Percentiles rank a stretch among this genome's conserved stretches.
phyloP scores from a whole-genome alignment of 2,888 invertebrate genomes.

The Emesis russula region DNA sequence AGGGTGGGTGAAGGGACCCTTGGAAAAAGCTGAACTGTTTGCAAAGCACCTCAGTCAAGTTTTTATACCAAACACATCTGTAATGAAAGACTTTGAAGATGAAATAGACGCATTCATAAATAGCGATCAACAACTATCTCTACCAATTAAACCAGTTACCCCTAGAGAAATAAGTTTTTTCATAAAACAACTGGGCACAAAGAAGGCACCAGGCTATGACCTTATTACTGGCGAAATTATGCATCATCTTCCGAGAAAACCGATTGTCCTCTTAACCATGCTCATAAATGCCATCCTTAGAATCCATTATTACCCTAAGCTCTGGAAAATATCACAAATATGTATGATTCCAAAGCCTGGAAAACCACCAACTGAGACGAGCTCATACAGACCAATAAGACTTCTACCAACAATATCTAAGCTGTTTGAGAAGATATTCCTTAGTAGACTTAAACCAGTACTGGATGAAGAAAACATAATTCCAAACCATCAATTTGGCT shows the following conservation, averaged over 20 bases:
- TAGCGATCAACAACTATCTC: slow-evolving; percentile 14
- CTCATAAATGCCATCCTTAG: slow-evolving; percentile 40
- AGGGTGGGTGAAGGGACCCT: slow-evolving; percentile 6
- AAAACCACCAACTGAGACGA: slow-evolving; percentile 62
- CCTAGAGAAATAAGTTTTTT: slow-evolving; percentile 29
- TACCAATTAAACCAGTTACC: slow-evolving; percentile 9
- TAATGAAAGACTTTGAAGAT: neutral
- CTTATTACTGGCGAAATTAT: slow-evolving; percentile 38
- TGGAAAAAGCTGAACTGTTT: slow-evolving; percentile 28
- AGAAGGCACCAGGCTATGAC: slow-evolving; percentile 55
- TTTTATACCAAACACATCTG: slow-evolving; percentile 2
- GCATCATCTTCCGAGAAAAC: slow-evolving; percentile 26
- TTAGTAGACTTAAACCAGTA: neutral
- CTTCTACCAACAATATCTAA: slow-evolving; percentile 45
- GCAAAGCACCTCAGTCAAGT: slow-evolving; percentile 24
- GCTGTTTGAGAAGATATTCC: slow-evolving; percentile 24
- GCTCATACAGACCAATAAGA: slow-evolving; percentile 81
- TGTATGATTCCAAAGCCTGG: slow-evolving; percentile 82
- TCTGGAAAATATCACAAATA: slow-evolving; percentile 82
- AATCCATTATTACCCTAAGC: slow-evolving; percentile 33
- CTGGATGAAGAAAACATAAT: neutral
- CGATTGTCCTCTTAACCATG: neutral
- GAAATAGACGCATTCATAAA: slow-evolving; percentile 5
- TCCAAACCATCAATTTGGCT: too few relatives aligned
- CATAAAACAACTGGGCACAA: slow-evolving; percentile 31